phyloP scores from a whole-genome alignment of 2,797 vertebrate species.

The Pterois miles region DNA sequence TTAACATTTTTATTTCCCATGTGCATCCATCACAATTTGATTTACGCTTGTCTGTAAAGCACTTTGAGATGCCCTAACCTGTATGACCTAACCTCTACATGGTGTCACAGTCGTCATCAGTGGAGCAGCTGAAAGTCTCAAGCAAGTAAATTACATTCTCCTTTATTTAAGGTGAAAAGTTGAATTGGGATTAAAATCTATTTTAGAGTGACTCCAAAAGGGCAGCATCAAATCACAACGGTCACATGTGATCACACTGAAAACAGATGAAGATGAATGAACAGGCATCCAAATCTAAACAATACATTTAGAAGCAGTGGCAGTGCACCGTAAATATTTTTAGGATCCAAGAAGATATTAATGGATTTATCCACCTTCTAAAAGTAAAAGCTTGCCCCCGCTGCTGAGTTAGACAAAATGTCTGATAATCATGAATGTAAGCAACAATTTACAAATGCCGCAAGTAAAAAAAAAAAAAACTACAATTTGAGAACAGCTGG shows the following conservation, averaged over 20 bases:
- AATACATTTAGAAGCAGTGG: neutral
- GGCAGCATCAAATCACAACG: neutral
- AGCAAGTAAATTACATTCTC: neutral
- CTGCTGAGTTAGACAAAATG: neutral
- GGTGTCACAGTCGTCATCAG: neutral
- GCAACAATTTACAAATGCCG: constrained; percentile 1
- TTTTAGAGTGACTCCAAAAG: neutral
- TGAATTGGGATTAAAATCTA: neutral
- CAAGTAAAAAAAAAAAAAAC: neutral
- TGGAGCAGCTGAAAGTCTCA: neutral
- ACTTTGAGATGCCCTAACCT: neutral
- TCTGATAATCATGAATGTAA: neutral
- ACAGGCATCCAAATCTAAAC: neutral
- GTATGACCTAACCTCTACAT: no score
- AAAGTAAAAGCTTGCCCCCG: neutral
- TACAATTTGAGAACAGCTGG: constrained; percentile 2
- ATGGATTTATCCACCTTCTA: neutral
- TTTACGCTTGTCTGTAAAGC: neutral
- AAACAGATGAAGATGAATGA: neutral
- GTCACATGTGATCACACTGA: neutral
- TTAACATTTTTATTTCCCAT: no score
- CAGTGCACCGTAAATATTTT: neutral
- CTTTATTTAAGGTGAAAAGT: neutral
- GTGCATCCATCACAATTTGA: neutral
- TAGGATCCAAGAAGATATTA: neutral